phyloP scores from a whole-genome alignment of 1,140 invertebrate genomes.

The Teleogryllus occipitalis region DNA sequence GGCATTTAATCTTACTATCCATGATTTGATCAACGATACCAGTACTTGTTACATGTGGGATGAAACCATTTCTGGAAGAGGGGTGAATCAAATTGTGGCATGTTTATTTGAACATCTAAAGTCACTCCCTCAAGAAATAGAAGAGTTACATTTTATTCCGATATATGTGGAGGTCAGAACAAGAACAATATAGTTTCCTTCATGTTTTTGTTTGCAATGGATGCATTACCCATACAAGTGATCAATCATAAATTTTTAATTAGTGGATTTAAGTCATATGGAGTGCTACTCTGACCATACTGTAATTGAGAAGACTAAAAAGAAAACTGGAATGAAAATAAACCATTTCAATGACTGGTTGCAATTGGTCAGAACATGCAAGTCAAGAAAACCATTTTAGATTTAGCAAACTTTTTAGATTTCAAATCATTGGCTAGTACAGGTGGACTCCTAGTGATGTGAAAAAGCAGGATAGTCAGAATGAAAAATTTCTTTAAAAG shows the following conservation, averaged over 20 bases:
- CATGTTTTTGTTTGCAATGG: slow-evolving; percentile 33
- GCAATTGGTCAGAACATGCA: slow-evolving; percentile 8
- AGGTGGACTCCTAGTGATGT: too few relatives aligned
- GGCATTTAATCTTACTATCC: slow-evolving; percentile 25
- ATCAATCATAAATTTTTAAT: too few relatives aligned
- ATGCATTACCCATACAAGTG: slow-evolving; percentile 25
- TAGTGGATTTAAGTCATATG: slow-evolving; percentile 30
- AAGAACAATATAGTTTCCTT: slow-evolving; percentile 25
- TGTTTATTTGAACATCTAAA: slow-evolving; percentile 22
- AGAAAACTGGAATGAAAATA: slow-evolving; percentile 17
- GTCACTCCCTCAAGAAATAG: slow-evolving; percentile 7
- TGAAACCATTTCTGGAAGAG: slow-evolving; percentile 25
- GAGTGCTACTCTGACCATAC: slow-evolving; percentile 28
- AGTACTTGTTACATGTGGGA: slow-evolving; percentile 27
- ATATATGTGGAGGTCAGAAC: slow-evolving; percentile 29
- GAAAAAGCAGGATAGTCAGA: too few relatives aligned
- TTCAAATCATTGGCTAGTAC: too few relatives aligned
- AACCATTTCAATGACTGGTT: slow-evolving; percentile 15
- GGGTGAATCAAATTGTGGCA: slow-evolving; percentile 23
- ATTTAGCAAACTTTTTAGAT: background rate
- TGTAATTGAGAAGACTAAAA: slow-evolving; percentile 20
- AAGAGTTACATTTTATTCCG: slow-evolving; percentile 25
- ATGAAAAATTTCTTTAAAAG: too few relatives aligned
- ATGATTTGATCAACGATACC: slow-evolving; percentile 22
- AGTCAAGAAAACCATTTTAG: background rate